phyloP scores from a whole-genome alignment of 2,113 vertebrate genomes.

The Labrus mixtus region DNA sequence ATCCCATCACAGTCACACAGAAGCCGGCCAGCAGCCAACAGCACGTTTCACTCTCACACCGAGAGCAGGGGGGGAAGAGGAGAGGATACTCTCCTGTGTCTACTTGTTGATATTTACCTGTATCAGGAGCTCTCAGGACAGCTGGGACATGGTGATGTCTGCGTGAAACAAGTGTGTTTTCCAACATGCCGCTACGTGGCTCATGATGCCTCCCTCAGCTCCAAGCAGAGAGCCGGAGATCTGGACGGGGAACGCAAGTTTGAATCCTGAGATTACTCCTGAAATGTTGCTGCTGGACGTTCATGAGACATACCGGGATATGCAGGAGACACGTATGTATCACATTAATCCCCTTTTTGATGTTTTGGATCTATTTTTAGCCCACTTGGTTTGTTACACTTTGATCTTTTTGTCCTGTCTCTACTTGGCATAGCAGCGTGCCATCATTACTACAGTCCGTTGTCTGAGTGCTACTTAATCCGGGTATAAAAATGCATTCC shows the following conservation, averaged over 20 bases:
- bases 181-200: conserved; percentile 54
- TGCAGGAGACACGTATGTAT: conserved; percentile 56
- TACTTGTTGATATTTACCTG: conserved; percentile 87
- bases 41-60: conserved; percentile 11
- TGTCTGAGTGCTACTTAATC: neutral
- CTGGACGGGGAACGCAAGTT: conserved; percentile 50
- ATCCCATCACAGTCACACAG: conserved; percentile 55
- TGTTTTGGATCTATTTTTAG: neutral
- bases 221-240: conserved; percentile 32
- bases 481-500: neutral
- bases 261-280: conserved; percentile 16
- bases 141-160: neutral
- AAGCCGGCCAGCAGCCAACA: conserved; percentile 26
- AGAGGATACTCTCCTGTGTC: conserved; percentile 45
- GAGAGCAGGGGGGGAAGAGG: conserved; percentile 49
- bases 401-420: neutral
- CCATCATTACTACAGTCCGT: neutral
- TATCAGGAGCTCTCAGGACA: conserved; percentile 22
- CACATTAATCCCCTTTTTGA: neutral
- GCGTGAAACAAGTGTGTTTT: neutral
- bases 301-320: conserved; percentile 27
- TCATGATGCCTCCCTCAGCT: conserved; percentile 58
- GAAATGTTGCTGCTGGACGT: conserved; percentile 43
- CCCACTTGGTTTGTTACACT: neutral
- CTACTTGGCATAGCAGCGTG: neutral